Conservation (phyloP, 2,797 vertebrate species). For the Paratrypauchen microcephalus region DNA sequence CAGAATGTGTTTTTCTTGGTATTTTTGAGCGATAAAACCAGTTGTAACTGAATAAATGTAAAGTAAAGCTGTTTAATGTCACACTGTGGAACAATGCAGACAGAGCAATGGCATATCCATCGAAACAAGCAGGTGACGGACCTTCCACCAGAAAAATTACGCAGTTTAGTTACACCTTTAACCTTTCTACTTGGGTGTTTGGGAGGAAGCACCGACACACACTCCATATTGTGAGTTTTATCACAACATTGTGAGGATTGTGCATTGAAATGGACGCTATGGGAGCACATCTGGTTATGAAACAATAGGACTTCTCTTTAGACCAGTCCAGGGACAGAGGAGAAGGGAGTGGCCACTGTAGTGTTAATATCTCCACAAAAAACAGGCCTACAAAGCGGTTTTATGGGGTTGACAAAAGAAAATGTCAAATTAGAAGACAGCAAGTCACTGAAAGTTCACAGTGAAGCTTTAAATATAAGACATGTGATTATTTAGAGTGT, state of each 20-base stretch:
- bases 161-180: neutral
- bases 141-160: too few species aligned
- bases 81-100: too few species aligned
- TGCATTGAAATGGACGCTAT: slow-evolving; percentile 1
- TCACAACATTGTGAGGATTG: slow-evolving; percentile 15
- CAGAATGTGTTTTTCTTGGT: too few species aligned
- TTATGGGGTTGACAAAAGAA: slow-evolving; percentile 1
- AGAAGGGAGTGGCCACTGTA: slow-evolving; percentile 27
- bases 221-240: neutral
- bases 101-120: too few species aligned
- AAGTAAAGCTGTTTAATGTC: too few species aligned
- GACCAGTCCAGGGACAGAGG: slow-evolving; percentile 30
- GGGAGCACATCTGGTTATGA: slow-evolving; percentile 54
- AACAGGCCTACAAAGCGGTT: neutral
- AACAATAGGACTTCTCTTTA: slow-evolving; percentile 51
- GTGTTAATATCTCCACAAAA: slow-evolving; percentile 14
- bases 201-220: neutral
- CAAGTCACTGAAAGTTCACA: too few species aligned
- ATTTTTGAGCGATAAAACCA: too few species aligned
- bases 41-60: too few species aligned
- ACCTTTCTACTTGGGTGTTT: neutral
- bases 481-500: neutral
- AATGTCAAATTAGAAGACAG: slow-evolving; percentile 12
- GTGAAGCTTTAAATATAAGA: neutral
- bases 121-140: too few species aligned